phyloP scores from a whole-genome alignment of 1,140 invertebrate species.

The Calephelis virginiensis region DNA sequence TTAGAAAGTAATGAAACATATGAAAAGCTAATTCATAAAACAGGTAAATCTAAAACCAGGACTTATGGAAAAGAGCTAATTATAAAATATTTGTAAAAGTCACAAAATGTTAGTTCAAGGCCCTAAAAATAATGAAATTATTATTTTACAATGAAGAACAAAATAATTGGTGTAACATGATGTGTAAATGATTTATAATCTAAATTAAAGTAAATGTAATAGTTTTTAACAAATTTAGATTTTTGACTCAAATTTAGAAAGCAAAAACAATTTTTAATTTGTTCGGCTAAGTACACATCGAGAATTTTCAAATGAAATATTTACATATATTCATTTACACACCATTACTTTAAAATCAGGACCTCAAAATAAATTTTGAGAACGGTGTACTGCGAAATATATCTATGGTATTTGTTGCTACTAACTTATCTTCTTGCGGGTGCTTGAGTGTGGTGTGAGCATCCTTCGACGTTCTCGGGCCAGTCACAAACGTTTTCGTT shows the following conservation, averaged over 20 bases:
- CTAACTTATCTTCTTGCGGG: constrained; percentile 79
- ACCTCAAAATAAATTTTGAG: background rate
- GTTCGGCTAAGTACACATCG: background rate
- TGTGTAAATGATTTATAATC: too few species aligned
- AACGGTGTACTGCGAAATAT: background rate
- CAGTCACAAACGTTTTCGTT: constrained; percentile 97
- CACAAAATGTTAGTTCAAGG: background rate
- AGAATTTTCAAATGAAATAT: background rate
- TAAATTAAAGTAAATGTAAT: too few species aligned
- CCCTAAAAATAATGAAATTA: background rate
- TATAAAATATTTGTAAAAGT: constrained; percentile 3
- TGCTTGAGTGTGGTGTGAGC: constrained; percentile 88
- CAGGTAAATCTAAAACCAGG: background rate
- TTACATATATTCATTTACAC: background rate
- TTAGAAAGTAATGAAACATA: background rate
- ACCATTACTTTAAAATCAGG: background rate
- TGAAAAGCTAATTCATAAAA: background rate
- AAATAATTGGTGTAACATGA: background rate
- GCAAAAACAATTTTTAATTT: too few species aligned
- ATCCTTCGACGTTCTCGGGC: constrained; percentile 96
- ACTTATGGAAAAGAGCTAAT: constrained; percentile 1
- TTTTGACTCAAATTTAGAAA: too few species aligned
- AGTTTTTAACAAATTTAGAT: too few species aligned
- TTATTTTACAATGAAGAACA: background rate
- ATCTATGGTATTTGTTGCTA: background rate